Evolutionary conservation across 2,888 invertebrate species (phyloP).

Genomic region (Hetaerina titia): DNA sequence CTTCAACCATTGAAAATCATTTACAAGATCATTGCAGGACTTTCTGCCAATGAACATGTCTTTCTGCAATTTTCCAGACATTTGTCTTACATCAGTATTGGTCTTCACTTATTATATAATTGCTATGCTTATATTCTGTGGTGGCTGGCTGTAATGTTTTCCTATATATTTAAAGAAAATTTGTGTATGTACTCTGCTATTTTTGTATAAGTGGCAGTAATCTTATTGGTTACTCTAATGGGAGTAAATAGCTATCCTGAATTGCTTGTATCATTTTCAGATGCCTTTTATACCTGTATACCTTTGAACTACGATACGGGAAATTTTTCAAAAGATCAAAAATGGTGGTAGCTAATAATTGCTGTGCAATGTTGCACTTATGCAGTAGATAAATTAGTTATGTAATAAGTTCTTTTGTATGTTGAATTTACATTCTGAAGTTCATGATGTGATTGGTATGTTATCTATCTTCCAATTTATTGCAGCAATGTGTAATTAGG

Average conservation of each 20-base stretch:
- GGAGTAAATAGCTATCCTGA: slow-evolving; percentile 39
- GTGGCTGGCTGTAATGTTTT: slow-evolving; percentile 61
- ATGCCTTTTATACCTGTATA: slow-evolving; percentile 51
- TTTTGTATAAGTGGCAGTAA: slow-evolving; percentile 57
- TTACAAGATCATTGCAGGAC: background rate
- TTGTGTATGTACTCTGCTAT: slow-evolving; percentile 56
- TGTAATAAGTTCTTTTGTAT: slow-evolving; percentile 1
- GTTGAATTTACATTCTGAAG: slow-evolving; percentile 8
- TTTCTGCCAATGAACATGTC: background rate
- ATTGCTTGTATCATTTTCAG: slow-evolving; percentile 62
- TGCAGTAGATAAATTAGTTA: background rate
- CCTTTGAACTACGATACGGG: slow-evolving; percentile 36
- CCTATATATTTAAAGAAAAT: slow-evolving; percentile 60
- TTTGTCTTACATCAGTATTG: slow-evolving; percentile 59
- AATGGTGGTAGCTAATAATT: slow-evolving; percentile 32
- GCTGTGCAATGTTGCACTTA: slow-evolving; percentile 33
- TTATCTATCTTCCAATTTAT: slow-evolving; percentile 29
- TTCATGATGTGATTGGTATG: slow-evolving; percentile 16
- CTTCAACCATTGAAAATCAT: background rate
- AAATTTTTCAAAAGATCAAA: slow-evolving; percentile 25
- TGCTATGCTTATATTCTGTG: slow-evolving; percentile 49
- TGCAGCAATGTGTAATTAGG: background rate
- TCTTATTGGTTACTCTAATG: slow-evolving; percentile 31
- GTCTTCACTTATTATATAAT: slow-evolving; percentile 53
- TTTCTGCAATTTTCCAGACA: slow-evolving; percentile 47